A percentile compares a stretch with the other conserved stretches of the same genome.
phyloP scores from a whole-genome alignment of 2,797 vertebrate genomes.

The Rachycentron canadum region DNA sequence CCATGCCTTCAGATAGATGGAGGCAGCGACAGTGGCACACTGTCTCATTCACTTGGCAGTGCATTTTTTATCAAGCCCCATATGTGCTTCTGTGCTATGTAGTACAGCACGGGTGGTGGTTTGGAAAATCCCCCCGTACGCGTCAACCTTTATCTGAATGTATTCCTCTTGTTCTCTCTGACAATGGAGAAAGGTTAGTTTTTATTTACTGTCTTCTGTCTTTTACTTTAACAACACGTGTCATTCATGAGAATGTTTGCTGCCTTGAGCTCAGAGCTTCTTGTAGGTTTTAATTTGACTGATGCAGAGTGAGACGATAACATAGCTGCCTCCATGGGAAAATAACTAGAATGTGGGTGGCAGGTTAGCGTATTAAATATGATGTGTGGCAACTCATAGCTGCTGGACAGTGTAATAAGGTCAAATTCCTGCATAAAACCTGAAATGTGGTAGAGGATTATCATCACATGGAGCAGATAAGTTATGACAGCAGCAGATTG shows the following conservation, averaged over 20 bases:
- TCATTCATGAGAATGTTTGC: constrained; percentile 31
- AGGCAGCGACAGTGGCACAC: constrained; percentile 55
- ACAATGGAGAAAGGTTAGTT: constrained; percentile 34
- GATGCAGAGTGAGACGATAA: constrained; percentile 17
- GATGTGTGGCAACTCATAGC: constrained; percentile 9
- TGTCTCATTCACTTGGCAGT: constrained; percentile 59
- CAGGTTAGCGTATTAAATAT: constrained; percentile 10
- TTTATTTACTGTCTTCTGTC: constrained; percentile 21
- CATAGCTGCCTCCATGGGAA: not conserved
- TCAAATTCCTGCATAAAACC: not conserved
- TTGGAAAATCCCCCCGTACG: constrained; percentile 41
- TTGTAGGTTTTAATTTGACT: constrained; percentile 14
- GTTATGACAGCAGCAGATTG: constrained; percentile 8
- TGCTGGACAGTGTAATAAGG: constrained; percentile 6
- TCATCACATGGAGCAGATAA: constrained; percentile 12
- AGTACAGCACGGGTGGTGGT: constrained; percentile 32
- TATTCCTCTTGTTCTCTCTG: constrained; percentile 42
- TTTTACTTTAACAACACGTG: constrained; percentile 27
- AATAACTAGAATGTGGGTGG: constrained; percentile 5
- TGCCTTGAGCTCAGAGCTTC: constrained; percentile 15
- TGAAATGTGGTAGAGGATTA: constrained; percentile 14
- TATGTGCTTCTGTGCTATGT: constrained; percentile 32
- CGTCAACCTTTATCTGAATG: constrained; percentile 36
- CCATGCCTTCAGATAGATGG: constrained; percentile 59
- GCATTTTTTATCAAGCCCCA: constrained; percentile 51